A percentile compares a stretch with the other conserved stretches of the same genome.
Evolutionary conservation across 2,888 invertebrate species (phyloP).

Genomic region (Sabatieria punctata): DNA sequence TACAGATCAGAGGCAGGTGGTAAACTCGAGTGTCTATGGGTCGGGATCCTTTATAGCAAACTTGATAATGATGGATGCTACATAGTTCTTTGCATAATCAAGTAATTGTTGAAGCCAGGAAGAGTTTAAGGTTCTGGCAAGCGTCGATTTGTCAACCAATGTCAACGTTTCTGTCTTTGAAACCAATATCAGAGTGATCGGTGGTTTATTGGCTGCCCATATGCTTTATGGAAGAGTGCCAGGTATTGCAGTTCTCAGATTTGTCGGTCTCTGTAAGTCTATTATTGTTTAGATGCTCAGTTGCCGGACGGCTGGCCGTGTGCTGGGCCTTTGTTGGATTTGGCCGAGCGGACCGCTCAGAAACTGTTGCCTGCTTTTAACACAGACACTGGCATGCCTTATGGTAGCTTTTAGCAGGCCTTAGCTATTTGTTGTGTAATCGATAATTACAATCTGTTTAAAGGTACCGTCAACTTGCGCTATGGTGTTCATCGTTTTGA

Average conservation of each 20-base stretch:
- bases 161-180: conserved; percentile 99
- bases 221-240: conserved; percentile 56
- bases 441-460: conserved; percentile 3
- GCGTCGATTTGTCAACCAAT: conserved; percentile 72
- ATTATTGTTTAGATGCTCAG: conserved; percentile 13
- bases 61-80: too few relatives aligned
- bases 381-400: conserved; percentile 16
- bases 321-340: conserved; percentile 69
- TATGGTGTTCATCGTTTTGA: conserved; percentile 83
- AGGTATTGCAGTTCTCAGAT: conserved; percentile 27
- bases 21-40: too few relatives aligned
- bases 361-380: conserved; percentile 52
- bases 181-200: conserved; percentile 93
- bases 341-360: conserved; percentile 86
- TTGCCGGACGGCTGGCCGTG: conserved; percentile 93
- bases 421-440: neutral
- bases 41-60: too few relatives aligned
- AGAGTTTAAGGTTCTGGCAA: conserved; percentile 35
- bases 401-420: neutral
- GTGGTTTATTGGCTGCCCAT: conserved; percentile 88
- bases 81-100: too few relatives aligned
- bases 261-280: too few relatives aligned
- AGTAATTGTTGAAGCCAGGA: neutral
- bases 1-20: too few relatives aligned
- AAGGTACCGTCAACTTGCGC: conserved; percentile 51